These are phyloP conservation scores for Hippopotamyrus pictus DNA, from an alignment of 2,797 vertebrate species.

Conservation along the genomic window DNA sequence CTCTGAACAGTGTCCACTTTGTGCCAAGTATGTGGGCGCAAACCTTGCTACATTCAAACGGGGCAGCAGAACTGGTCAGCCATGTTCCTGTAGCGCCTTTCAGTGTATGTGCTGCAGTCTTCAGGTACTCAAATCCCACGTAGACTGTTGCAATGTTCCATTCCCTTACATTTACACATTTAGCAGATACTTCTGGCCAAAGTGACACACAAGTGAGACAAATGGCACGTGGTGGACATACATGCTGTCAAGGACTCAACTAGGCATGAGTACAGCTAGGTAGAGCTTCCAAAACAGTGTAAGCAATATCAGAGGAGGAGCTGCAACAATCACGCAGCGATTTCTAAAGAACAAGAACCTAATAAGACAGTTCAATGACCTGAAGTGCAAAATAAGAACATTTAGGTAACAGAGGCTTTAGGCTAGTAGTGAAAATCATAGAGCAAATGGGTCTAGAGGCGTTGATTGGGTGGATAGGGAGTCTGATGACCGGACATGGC, in stretches of 20 bases:
- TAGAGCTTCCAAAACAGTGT: not conserved
- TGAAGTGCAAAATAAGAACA: not conserved
- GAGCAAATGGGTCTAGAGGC: not conserved
- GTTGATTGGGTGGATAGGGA: not conserved
- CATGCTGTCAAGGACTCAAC: not conserved
- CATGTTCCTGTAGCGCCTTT: not conserved
- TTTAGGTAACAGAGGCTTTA: not conserved
- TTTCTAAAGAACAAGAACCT: not conserved
- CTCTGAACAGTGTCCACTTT: not conserved
- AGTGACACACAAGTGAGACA: not conserved
- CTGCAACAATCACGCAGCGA: not conserved
- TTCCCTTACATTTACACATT: not conserved
- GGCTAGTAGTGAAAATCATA: not conserved
- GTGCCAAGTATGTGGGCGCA: not conserved
- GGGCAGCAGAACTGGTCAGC: not conserved
- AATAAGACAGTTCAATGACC: not conserved
- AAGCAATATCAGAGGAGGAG: not conserved
- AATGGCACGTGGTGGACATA: not conserved
- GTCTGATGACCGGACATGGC: not conserved
- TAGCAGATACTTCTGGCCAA: not conserved
- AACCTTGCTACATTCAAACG: not conserved
- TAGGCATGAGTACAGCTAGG: not conserved
- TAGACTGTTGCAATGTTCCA: not conserved
- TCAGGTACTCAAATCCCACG: not conserved
- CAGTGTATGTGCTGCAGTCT: not conserved